Base-by-base conservation (phyloP, 2,888 invertebrate species). In the Drosophila mulleri region DNA sequence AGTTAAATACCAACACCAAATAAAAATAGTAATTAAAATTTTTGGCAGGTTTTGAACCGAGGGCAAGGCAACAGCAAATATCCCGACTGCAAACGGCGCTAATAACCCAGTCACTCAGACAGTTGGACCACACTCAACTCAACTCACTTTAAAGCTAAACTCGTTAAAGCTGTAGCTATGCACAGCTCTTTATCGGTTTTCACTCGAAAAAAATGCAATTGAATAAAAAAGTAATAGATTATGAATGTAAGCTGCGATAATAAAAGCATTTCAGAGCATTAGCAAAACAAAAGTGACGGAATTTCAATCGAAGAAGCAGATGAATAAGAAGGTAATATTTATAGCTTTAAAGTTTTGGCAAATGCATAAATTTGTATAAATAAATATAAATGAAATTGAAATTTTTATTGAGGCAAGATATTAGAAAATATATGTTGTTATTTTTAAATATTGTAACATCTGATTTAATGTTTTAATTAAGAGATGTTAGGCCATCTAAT, bases 61-160 rank as follows among this genome's bases (percentile, higher is more conserved):
- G 39, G 39, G 3, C 32, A 32, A 32, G 32, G 0, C 37, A 6
- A 1, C 0, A 37, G 14, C 12, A 14, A 37, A 26, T 6, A 26
- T 6, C 6, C 26, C 26, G 7, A 26, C 7, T 26, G 26, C 26
- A 26, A 26, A 26, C 26, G 26, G 26, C 26, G 26, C 26, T 26
- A 26, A 26, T 26, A 2, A 6, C 26, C 7, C 0, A 26, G 26
- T 26, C 26, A 5, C 26, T 26, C 26, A 26, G 2, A 9, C 26
- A 47, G 11, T n/a, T n/a, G 16, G 5, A 2, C 48, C 29, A 48
- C n/a, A 2, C 2, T 2, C 6, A n/a, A 29, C 11, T n/a, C 1
- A 3, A 8, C 1, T 1, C 0, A 0, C 0, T n/a, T 16, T 0
- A 4, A 4, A 11, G 0, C 5, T 6, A n/a, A 39, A 29, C 16